Conservation (phyloP, 2,113 vertebrate genomes). For the Cryptomyrus ogoouensis region DNA sequence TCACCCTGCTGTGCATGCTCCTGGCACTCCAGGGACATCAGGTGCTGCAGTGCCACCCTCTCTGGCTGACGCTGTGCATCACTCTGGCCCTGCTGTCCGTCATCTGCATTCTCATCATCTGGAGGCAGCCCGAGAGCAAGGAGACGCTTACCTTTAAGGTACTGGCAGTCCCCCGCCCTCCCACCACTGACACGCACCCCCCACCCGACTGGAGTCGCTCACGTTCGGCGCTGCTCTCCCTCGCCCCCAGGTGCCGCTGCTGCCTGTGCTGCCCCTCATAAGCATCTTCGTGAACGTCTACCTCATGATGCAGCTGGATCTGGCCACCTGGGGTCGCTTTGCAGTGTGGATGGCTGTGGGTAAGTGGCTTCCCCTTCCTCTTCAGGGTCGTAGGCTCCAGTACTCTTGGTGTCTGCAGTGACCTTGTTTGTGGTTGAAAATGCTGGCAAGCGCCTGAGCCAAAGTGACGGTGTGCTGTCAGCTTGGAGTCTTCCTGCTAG, state of each 20-base stretch:
- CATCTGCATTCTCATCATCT: slow-evolving; percentile 66
- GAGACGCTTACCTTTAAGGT: slow-evolving; percentile 82
- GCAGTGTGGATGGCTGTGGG: slow-evolving; percentile 79
- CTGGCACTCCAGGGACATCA: slow-evolving; percentile 50
- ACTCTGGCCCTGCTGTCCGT: slow-evolving; percentile 55
- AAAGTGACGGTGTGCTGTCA: neutral
- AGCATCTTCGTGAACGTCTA: slow-evolving; percentile 90
- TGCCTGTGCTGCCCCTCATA: slow-evolving; percentile 78
- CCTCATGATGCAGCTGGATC: slow-evolving; percentile 90
- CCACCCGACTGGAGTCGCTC: neutral
- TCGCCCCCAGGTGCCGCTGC: slow-evolving; percentile 52
- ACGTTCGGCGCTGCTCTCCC: neutral
- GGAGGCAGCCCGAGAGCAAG: slow-evolving; percentile 81
- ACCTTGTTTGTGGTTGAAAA: no score
- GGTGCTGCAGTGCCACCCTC: slow-evolving; percentile 35
- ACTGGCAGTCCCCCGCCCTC: neutral
- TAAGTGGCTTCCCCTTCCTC: slow-evolving; percentile 44
- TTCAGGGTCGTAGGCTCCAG: neutral
- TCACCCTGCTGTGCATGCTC: slow-evolving; percentile 70
- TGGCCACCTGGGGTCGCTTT: slow-evolving; percentile 78
- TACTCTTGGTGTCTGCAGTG: no score
- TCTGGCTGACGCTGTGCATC: slow-evolving; percentile 45
- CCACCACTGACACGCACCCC: no score
- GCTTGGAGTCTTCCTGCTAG: neutral
- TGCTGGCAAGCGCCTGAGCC: no score